Evolutionary conservation across 2,113 vertebrate genomes (phyloP).

Genomic region (Phainopepla nitens): DNA sequence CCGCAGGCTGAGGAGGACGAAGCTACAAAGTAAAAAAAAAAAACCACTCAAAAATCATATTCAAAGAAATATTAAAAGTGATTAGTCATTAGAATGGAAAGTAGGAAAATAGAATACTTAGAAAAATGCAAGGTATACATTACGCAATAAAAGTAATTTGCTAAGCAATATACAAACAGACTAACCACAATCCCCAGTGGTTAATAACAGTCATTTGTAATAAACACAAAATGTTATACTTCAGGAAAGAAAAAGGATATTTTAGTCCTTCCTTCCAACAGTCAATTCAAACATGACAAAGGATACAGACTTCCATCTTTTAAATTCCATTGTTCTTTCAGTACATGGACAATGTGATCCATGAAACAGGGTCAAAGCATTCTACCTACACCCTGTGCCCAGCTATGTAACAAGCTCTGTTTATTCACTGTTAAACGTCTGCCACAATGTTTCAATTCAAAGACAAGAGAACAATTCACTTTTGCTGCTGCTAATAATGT

Average conservation of each 20-base stretch:
- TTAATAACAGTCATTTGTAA: background rate
- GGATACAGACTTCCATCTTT: background rate
- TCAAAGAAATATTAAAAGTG: background rate
- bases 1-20: constrained; percentile 93
- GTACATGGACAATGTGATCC: background rate
- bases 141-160: background rate
- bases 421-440: background rate
- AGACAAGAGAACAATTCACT: background rate
- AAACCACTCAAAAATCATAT: background rate
- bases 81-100: background rate
- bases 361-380: background rate
- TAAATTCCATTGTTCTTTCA: background rate
- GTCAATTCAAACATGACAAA: background rate
- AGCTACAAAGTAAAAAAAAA: constrained; percentile 74
- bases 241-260: background rate
- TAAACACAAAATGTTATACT: background rate
- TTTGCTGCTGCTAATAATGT: background rate
- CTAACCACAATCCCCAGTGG: background rate
- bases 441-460: background rate
- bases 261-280: background rate
- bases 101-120: background rate
- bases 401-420: background rate
- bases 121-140: background rate
- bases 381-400: background rate
- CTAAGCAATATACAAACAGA: rapidly evolving